Evolutionary conservation across 2,888 invertebrate species (phyloP), one percentile per base, ranked within the genome.

Genomic region (Trissoscelio sp.): DNA sequence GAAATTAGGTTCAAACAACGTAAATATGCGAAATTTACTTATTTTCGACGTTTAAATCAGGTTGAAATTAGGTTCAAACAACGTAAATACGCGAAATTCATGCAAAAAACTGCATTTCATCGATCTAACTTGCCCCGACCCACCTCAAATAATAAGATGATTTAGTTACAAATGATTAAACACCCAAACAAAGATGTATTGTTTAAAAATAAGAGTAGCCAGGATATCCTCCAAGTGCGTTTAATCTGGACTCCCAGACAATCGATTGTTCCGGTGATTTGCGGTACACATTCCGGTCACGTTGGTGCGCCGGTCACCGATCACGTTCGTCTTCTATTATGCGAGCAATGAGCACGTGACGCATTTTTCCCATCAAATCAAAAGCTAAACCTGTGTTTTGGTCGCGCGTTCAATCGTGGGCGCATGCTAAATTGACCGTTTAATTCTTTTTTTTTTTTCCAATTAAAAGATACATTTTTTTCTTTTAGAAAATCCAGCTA

Each of bases 341-440:
- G 44, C 72, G 81, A 83, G 69, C 78, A 81, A 81, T 81, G 73
- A 64, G 81, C 73, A 81, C 81, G 78, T 81, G 81, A 81, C 81
- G 81, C 48, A 78, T 78, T 78, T 80, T 81, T 81, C 66, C 79
- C 67, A 67, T 67, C 72, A 58, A 66, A 79, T 79, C 78, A 72
- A 79, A 79, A 44, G 69, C 78, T 28, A 58, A 67, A 53, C 58
- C 58, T 42, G 53, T 67, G 46, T 66, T 79, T 79, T 72, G 48
- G 57, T 78, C 70, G 78, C 67, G 58, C 79, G 73, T 73, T 79
- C 72, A 72, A 39, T 79, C 79, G 79, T 73, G 39, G 72, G 28
- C 44, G 66, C 57, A 53, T 53, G 67, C 60, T 73, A 57, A 79
- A 79, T 79, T 79, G 79, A 79, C 67, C 79, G 79, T 79, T 79